Evolutionary conservation across 35 echinoderm and acorn worm genomes (phyloP), one percentile per base, ranked within the genome.

Genomic region (Eucidaris tribuloides): DNA sequence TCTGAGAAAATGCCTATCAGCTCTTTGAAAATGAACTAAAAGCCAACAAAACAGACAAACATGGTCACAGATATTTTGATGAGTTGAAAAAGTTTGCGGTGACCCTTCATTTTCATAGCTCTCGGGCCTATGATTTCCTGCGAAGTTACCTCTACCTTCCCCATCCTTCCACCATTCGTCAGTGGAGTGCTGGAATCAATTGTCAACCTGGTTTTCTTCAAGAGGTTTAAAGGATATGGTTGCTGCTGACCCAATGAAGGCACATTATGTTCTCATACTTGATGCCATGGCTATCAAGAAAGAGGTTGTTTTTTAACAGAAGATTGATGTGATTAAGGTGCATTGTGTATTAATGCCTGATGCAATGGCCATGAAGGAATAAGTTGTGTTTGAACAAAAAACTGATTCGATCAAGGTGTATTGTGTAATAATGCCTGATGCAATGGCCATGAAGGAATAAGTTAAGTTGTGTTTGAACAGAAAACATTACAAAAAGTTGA

Each of bases 1-100:
- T 89, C 68, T 52, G 74, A 45, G 74, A 62, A 42, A 81, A 60
- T 41, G 52, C 80, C 54, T 83, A 33, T 61, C 54, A 62, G 18
- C 56, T 80, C 77, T 80, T 80, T 80, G 87, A 90, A 46, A 90
- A 90, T 83, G 87, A 90, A 33, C 87, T 90, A 58, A 90, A 90
- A 60, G 45, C 79, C 18, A 36, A 42, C 18, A 34, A 90, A 7
- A 62, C 45, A 56, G 32, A 77, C 66, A 84, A 83, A 83, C 81
- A 84, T 90, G 88, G 80, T 57, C 88, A 78, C 66, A 44, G 88
- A 54, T 83, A 83, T 68, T 78, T 52, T 38, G 82, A 90, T 35
- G 65, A 83, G 2, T 17, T 90, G 3, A 90, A 83, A 65, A 44
- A 90, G 23, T 89, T 89, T 74, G 88, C 81, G 6, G 46, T 90